Conservation (phyloP, 1,140 invertebrate species). For the Drosophila gunungcola region DNA sequence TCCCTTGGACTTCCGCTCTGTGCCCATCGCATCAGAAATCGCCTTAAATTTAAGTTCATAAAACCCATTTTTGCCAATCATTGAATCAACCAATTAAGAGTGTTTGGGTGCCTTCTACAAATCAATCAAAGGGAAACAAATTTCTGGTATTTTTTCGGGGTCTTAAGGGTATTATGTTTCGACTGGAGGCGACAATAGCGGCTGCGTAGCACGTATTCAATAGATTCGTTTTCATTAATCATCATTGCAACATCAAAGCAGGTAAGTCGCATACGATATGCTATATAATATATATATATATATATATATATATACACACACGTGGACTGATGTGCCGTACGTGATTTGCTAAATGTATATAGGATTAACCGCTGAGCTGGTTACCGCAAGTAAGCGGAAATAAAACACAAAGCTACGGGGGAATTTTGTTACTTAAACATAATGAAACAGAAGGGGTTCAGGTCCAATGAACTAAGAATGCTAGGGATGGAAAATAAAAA, state of each 20-base stretch:
- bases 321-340: conserved; percentile 46
- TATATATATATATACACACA: conserved; percentile 23
- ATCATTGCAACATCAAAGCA: conserved; percentile 61
- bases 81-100: conserved; percentile 74
- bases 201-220: conserved; percentile 48
- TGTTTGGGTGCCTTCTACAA: conserved; percentile 59
- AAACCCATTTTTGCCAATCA: conserved; percentile 68
- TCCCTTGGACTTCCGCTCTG: conserved; percentile 21
- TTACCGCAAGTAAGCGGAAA: conserved; percentile 41
- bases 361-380: conserved; percentile 54
- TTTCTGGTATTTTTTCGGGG: conserved; percentile 29
- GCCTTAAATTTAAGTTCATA: conserved; percentile 60
- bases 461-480: conserved; percentile 41
- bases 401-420: conserved; percentile 15
- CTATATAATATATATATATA: conserved; percentile 22
- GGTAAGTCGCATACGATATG: conserved; percentile 28
- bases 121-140: conserved; percentile 73
- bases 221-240: conserved; percentile 73
- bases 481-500: no score
- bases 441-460: conserved; percentile 15
- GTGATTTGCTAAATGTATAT: conserved; percentile 68
- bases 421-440: conserved; percentile 6
- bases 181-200: conserved; percentile 24
- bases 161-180: conserved; percentile 59
- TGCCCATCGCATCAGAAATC: conserved; percentile 43